Conservation (phyloP, 2,113 vertebrate genomes). For the Talpa occidentalis region DNA sequence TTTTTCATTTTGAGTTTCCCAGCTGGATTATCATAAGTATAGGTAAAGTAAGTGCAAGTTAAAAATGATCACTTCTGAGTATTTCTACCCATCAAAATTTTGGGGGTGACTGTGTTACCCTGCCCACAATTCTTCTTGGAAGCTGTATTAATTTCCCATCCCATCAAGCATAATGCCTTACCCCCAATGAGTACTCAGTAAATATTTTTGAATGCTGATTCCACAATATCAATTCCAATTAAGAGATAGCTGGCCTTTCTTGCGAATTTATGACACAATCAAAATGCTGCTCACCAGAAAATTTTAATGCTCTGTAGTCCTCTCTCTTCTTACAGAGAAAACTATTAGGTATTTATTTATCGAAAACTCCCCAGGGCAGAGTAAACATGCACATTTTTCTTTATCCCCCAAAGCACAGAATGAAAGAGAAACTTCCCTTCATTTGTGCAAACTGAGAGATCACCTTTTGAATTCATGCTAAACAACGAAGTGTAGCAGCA, state of each 20-base stretch:
- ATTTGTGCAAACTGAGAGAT: constrained; percentile 80
- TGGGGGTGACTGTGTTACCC: not conserved
- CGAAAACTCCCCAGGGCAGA: constrained; percentile 72
- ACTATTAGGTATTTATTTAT: constrained; percentile 70
- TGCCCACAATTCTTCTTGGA: not conserved
- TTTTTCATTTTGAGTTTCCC: not conserved
- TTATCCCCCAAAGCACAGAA: constrained; percentile 64
- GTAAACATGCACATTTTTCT: constrained; percentile 46
- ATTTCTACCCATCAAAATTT: not conserved
- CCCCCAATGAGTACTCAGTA: not conserved
- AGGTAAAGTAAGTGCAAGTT: not conserved
- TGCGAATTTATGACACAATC: not conserved
- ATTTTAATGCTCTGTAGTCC: constrained; percentile 28
- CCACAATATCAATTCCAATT: not conserved
- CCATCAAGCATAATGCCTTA: not conserved
- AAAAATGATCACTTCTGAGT: not conserved
- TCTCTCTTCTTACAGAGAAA: constrained; percentile 52
- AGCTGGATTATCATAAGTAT: not conserved
- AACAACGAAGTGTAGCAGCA: constrained; percentile 74
- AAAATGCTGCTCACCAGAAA: not conserved
- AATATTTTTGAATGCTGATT: not conserved
- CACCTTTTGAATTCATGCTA: constrained; percentile 77
- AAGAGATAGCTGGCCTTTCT: constrained; percentile 34
- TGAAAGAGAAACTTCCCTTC: constrained; percentile 79
- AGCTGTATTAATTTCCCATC: not conserved